Evolutionary conservation across 1,140 invertebrate species (phyloP), one percentile per base, ranked within the genome.

Genomic region (Drosophila sulfurigaster): DNA sequence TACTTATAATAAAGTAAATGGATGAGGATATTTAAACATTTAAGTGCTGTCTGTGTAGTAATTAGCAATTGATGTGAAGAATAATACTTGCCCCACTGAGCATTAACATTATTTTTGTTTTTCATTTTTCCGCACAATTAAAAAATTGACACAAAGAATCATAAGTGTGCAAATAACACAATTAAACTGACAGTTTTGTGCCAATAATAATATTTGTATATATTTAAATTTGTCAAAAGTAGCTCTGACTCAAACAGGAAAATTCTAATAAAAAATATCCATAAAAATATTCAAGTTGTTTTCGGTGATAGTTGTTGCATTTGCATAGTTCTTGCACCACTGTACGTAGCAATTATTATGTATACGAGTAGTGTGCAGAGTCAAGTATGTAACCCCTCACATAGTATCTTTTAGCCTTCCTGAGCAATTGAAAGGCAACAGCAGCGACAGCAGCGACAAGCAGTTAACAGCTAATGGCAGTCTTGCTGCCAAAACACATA

Each of bases 401-500:
- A 67, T 38, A 25, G 20, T 25, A 49, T 32, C 10, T 51, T 56
- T 69, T 56, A 74, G 71, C 71, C 71, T 69, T 69, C 13, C 51
- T 56, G 49, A 16, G 45, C 51, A 75, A 70, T 70, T 75, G 59
- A 75, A 65, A 75, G 67, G n/a, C 41, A 13, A 4, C 41, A 43
- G 73, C 52, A 67, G 32, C 32, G 32, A 8, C 16, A 32, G 32
- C 48, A 48, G 16, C n/a, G 45, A 13, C 30, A 51, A n/a, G 64
- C 57, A 75, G 66, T 70, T 63, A 63, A 32, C 65, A 48, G 51
- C 72, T 75, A 75, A 75, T 75, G 67, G 59, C 60, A 16, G 20
- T 62, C 25, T 62, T 43, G 71, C 48, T 49, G 71, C 72, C 73
- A 64, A 75, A 75, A 75, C 73, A 52, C 46, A 64, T 71, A 59